Base-by-base conservation (phyloP, 2,888 invertebrate genomes). In the Oscheius sp. region DNA sequence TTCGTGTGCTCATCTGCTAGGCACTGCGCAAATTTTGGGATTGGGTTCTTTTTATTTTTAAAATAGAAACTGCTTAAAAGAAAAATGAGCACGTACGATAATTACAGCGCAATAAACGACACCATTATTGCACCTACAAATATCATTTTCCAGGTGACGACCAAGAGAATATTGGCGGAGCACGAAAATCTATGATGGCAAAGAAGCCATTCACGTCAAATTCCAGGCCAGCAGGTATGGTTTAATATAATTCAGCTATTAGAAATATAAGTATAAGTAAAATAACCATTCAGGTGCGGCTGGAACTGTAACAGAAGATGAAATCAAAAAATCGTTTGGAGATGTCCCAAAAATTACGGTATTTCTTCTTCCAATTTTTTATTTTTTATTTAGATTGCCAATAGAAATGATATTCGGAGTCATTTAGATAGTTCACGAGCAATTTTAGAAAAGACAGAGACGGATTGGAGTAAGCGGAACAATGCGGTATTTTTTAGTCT, bases 401-500 rank as follows among this genome's bases (percentile, higher is more conserved):
- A 15, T 25, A 25, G 25, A 23, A 33, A 61, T 29, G 64, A 69
- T 33, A 25, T 64, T 4, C 39, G 17, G 8, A 12, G 20, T 3
- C 53, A 64, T 3, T n/a, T 71, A n/a, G 65, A 68, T 6, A 29
- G 31, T 1, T 29, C 57, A 12, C 37, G 70, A 8, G 34, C 23
- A 1, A 69, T 71, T 6, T 48, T 79, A 46, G 72, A 69, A 29
- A 72, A 96, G 88, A 89, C 92, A 48, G 91, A 90, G 81, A 92
- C 92, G 82, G 94, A 95, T 86, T 97, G 97, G 96, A 95, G 94
- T 88, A 94, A 93, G 87, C 89, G 96, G 70, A 91, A 93, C n/a
- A 95, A 96, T 70, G 92, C 93, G 76, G 93, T 95, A 15, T 17
- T 27, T 50, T 23, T 25, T 25, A 2, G 27, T 5, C 8, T 27